Conservation (phyloP, 64 coral and sea anemone species). For the Actinia tenebrosa region DNA sequence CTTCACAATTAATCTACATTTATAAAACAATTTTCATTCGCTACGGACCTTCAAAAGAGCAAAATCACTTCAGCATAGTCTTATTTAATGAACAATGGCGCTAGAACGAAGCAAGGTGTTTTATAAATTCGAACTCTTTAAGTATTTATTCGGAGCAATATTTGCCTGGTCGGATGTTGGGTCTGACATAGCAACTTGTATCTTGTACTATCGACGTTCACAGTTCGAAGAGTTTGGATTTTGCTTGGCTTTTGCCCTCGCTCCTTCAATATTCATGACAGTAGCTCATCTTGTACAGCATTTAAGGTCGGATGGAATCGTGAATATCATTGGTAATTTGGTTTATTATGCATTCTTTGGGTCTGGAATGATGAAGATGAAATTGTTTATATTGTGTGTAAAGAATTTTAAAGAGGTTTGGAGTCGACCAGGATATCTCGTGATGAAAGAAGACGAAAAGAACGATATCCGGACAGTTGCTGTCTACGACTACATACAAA, state of each 20-base stretch:
- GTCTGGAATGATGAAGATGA: conserved; percentile 55
- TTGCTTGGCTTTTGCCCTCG: conserved; percentile 40
- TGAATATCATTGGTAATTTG: not conserved
- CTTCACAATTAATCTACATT: not conserved
- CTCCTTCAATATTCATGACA: conserved; percentile 37
- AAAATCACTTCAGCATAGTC: not conserved
- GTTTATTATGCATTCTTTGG: conserved; percentile 36
- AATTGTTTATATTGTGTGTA: conserved; percentile 46
- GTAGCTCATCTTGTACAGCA: conserved; percentile 34
- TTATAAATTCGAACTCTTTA: conserved; percentile 34
- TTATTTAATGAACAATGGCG: conserved; percentile 10
- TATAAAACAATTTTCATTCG: not conserved
- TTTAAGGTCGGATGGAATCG: not conserved
- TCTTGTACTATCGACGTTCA: conserved; percentile 22
- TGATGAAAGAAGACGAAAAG: conserved; percentile 27
- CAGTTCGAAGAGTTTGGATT: conserved; percentile 43
- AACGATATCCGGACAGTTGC: conserved; percentile 24
- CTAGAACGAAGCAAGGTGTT: conserved; percentile 24
- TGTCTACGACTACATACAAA: conserved; percentile 41
- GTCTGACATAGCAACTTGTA: conserved; percentile 38
- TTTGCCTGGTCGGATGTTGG: conserved; percentile 39
- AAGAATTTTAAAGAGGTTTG: conserved; percentile 41
- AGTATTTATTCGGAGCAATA: conserved; percentile 29
- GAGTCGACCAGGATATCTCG: conserved; percentile 21
- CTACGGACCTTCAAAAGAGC: not conserved